phyloP scores from a whole-genome alignment of 2,113 vertebrate species.

The Platysternon megacephalum region DNA sequence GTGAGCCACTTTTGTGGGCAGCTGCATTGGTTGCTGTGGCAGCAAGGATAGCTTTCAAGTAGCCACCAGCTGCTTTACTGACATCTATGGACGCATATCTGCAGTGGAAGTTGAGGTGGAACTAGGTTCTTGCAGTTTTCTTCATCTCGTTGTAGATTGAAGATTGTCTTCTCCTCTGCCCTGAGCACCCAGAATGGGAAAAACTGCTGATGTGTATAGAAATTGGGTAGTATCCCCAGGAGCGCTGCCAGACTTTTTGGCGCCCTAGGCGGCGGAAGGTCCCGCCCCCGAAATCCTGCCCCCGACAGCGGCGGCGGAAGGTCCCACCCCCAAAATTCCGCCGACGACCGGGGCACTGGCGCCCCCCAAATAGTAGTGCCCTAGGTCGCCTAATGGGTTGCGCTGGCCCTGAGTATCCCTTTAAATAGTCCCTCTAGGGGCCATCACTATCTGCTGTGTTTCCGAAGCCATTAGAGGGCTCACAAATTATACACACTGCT shows the following conservation, averaged over 20 bases:
- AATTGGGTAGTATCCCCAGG: background rate
- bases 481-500: no score
- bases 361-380: no score
- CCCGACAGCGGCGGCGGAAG: no score
- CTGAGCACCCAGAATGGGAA: background rate
- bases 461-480: background rate
- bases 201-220: rapidly evolving
- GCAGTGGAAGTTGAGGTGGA: background rate
- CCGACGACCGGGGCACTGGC: no score
- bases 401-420: no score
- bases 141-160: background rate
- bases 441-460: background rate
- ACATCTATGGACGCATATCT: no score
- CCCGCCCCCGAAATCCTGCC: no score
- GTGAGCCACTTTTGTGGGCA: background rate
- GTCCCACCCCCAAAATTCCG: no score
- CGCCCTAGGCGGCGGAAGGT: no score
- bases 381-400: no score
- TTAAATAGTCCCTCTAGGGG: background rate
- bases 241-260: no score
- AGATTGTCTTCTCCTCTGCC: background rate
- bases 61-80: background rate
- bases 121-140: background rate
- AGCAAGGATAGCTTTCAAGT: background rate
- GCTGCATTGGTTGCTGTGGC: background rate